phyloP scores from a whole-genome alignment of 2,888 invertebrate species.

The Nomada hirtipes region DNA sequence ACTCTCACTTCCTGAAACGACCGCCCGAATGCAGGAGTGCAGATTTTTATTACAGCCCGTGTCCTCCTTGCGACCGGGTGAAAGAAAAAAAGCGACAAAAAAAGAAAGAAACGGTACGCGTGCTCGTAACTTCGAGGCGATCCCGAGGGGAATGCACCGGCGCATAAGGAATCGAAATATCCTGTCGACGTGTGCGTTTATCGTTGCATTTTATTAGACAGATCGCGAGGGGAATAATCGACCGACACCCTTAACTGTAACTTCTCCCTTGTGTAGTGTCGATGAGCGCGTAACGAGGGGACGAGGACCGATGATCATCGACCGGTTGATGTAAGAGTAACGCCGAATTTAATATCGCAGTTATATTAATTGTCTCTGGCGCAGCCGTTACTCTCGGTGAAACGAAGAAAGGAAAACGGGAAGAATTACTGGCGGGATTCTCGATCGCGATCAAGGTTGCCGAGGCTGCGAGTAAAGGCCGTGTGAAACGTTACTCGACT shows the following conservation, averaged over 20 bases:
- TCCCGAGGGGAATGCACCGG: not conserved
- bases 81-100: constrained; percentile 9
- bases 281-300: not conserved
- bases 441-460: constrained; percentile 14
- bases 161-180: constrained; percentile 33
- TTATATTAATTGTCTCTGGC: constrained; percentile 16
- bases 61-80: constrained; percentile 45
- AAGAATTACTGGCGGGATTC: not conserved
- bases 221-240: constrained; percentile 32
- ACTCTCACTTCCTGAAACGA: constrained; percentile 35
- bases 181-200: constrained; percentile 3
- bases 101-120: constrained; percentile 20
- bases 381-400: not conserved
- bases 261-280: not conserved
- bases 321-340: constrained; percentile 15
- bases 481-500: constrained; percentile 27
- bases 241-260: not conserved
- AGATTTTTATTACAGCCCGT: constrained; percentile 55
- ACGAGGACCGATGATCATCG: not conserved
- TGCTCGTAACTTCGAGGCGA: constrained; percentile 47
- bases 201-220: constrained; percentile 46
- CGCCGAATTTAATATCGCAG: constrained; percentile 26
- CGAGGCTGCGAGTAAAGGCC: not conserved
- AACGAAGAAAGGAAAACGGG: not conserved
- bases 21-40: constrained; percentile 37